phyloP scores from a whole-genome alignment of 1,140 invertebrate genomes.

The Drosophila sulfurigaster region DNA sequence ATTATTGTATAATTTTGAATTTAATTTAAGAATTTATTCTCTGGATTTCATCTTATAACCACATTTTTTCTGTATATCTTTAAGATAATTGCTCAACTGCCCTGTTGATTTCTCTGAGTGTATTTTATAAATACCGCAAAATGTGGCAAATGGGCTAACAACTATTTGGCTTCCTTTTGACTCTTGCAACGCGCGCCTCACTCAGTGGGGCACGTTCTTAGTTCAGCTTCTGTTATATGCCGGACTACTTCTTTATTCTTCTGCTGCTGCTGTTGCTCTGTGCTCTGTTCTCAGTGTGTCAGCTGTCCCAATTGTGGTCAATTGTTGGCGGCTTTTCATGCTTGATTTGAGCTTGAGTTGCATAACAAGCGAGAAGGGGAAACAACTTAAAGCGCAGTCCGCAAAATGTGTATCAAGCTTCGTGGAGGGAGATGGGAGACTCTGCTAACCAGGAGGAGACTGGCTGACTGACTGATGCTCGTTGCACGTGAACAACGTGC shows the following conservation, averaged over 20 bases:
- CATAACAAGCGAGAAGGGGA: conserved; percentile 48
- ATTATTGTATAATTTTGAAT: no score
- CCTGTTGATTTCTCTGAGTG: not conserved
- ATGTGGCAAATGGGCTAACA: conserved; percentile 76
- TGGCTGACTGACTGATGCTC: not conserved
- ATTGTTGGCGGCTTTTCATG: conserved; percentile 64
- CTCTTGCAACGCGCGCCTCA: not conserved
- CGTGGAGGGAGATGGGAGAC: not conserved
- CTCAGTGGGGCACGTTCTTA: conserved; percentile 19
- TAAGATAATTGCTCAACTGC: no score
- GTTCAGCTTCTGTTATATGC: conserved; percentile 17
- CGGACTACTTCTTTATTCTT: conserved; percentile 1
- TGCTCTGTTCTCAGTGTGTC: conserved; percentile 10
- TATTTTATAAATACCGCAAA: conserved; percentile 30
- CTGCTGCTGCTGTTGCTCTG: not conserved
- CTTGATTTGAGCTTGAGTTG: conserved; percentile 55
- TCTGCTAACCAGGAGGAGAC: not conserved
- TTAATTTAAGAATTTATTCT: no score
- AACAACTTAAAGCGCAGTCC: conserved; percentile 14
- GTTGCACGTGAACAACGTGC: conserved; percentile 25
- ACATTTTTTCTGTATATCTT: no score
- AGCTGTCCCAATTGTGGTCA: conserved; percentile 79
- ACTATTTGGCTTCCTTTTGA: conserved; percentile 76
- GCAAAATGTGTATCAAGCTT: conserved; percentile 44
- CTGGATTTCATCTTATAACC: no score